Evolutionary conservation across 2,888 invertebrate genomes (phyloP), one percentile per base, ranked within the genome.

Genomic region (Nycteola revayana): DNA sequence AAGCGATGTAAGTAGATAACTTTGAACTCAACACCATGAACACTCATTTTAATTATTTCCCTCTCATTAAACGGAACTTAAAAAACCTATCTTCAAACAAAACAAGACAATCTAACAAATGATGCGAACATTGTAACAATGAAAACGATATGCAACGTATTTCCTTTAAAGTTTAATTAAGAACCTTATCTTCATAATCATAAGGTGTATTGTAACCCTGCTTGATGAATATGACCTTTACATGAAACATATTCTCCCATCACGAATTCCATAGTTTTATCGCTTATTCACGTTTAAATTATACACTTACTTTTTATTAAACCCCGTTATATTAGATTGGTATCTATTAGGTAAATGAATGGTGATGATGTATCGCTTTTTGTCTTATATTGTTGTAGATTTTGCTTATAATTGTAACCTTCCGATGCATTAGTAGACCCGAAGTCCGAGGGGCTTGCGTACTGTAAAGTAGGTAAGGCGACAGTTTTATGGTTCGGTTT

Each of bases 81-180:
- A 21, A 21, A 21, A 21, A n/a, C 3, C 21, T 21, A 2, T 5
- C 14, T 3, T 14, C 14, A 14, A 21, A 21, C 21, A 21, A 21
- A 21, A 21, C 21, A 21, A 21, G 7, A 25, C 10, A 22, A 45
- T 48, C 49, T 34, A 44, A 53, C 54, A 49, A 26, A 7, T 24
- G 26, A 40, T 50, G 44, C 18, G 53, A 51, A 54, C 34, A n/a
- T 4, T 18, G 18, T 14, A 48, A 48, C 48, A 48, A 50, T 45
- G 28, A 23, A 24, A n/a, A n/a, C n/a, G n/a, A n/a, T n/a, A n/a
- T n/a, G n/a, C n/a, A n/a, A n/a, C n/a, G n/a, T n/a, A n/a, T n/a
- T n/a, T n/a, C n/a, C n/a, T n/a, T n/a, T n/a, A n/a, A n/a, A n/a
- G n/a, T n/a, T n/a, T n/a, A n/a, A n/a, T n/a, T n/a, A n/a, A 5